These are phyloP conservation scores for Agrotis ipsilon DNA, from an alignment of 2,888 invertebrate genomes.

Conservation along the genomic window DNA sequence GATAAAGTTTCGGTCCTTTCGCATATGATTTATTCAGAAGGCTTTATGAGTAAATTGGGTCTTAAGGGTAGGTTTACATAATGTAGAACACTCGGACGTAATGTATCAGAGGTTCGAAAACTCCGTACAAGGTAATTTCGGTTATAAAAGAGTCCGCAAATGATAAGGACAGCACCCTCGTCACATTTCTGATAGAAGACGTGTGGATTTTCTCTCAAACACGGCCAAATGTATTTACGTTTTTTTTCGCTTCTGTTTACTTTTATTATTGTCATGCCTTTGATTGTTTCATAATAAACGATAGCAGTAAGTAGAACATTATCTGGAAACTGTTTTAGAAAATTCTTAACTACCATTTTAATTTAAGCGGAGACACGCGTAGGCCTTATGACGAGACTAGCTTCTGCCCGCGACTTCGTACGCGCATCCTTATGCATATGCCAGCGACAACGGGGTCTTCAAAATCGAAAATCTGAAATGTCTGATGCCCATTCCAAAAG, in stretches of 20 bases:
- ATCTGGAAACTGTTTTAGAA: neutral
- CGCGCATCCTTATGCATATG: no score
- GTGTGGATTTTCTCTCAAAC: constrained; percentile 26
- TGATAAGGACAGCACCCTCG: constrained; percentile 71
- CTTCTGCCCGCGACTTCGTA: no score
- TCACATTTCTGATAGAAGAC: constrained; percentile 63
- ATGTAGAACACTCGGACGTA: constrained; percentile 32
- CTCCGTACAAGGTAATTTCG: constrained; percentile 57
- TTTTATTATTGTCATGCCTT: neutral
- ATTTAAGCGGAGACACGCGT: neutral
- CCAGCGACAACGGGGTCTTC: no score
- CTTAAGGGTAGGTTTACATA: constrained; percentile 38
- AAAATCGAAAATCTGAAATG: no score
- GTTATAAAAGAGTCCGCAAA: constrained; percentile 62
- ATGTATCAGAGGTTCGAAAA: constrained; percentile 46
- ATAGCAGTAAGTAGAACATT: neutral
- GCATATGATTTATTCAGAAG: constrained; percentile 63
- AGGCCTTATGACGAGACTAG: no score
- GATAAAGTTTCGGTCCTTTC: constrained; percentile 63
- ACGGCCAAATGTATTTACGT: constrained; percentile 33
- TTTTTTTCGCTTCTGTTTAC: constrained; percentile 7
- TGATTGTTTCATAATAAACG: neutral
- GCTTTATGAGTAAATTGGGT: constrained; percentile 60
- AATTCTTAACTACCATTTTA: neutral
- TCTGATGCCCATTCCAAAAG: no score